Evolutionary conservation across 2,797 vertebrate species (phyloP).

Genomic region (Poeciliopsis turneri): DNA sequence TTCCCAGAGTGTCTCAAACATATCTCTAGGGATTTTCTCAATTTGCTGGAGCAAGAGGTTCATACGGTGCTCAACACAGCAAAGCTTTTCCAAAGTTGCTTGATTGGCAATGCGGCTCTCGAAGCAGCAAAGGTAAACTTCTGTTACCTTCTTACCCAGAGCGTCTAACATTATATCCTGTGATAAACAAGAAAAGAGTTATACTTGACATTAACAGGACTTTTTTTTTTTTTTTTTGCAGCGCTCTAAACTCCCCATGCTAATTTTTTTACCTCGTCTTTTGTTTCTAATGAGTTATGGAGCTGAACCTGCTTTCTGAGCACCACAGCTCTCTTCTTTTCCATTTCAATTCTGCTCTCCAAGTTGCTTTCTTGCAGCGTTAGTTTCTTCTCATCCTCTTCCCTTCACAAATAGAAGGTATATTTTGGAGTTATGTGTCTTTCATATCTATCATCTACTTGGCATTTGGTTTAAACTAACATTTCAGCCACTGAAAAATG

Average conservation of each 20-base stretch:
- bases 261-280: conserved; percentile 77
- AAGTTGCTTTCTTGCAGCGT: conserved; percentile 71
- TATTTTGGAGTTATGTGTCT: not conserved
- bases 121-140: conserved; percentile 79
- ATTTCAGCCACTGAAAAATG: not conserved
- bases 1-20: conserved; percentile 72
- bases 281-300: conserved; percentile 73
- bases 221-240: not conserved
- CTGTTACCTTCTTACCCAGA: conserved; percentile 80
- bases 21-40: conserved; percentile 78
- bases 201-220: not conserved
- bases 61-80: conserved; percentile 80
- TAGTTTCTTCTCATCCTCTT: conserved; percentile 75
- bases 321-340: conserved; percentile 74
- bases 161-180: conserved; percentile 82
- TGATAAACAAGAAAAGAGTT: not conserved
- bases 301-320: conserved; percentile 78
- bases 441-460: not conserved
- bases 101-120: conserved; percentile 72
- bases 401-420: conserved; percentile 67
- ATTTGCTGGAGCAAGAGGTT: conserved; percentile 78
- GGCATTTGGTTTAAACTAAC: not conserved
- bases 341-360: conserved; percentile 65
- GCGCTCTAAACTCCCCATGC: not conserved
- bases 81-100: conserved; percentile 83